Evolutionary conservation across 2,113 vertebrate species (phyloP).

Genomic region (Cephalopterus ornatus): DNA sequence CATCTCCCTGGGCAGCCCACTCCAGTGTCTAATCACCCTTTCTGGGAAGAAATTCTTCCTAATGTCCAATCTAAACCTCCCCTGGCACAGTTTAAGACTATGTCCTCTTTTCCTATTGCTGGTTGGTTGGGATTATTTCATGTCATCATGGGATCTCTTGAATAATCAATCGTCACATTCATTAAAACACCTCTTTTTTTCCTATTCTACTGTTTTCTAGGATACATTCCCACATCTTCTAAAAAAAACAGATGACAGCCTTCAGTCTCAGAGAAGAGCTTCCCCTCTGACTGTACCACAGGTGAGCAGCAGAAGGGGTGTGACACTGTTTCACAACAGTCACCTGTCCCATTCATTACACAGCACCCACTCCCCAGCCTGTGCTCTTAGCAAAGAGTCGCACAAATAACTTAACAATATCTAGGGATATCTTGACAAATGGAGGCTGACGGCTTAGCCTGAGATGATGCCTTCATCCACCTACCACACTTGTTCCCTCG

Average conservation of each 20-base stretch:
- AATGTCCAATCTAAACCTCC: neutral
- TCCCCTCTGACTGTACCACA: neutral
- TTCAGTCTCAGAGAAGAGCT: neutral
- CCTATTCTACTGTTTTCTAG: neutral
- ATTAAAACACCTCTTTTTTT: neutral
- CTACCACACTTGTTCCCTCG: neutral
- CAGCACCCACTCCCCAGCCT: neutral
- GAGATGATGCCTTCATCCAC: neutral
- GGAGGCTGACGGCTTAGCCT: neutral
- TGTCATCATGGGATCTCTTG: neutral
- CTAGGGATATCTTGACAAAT: neutral
- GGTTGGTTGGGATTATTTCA: neutral
- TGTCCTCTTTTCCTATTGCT: neutral
- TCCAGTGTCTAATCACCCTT: accelerated
- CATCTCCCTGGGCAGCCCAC: neutral
- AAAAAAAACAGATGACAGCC: neutral
- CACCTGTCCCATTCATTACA: neutral
- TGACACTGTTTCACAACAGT: neutral
- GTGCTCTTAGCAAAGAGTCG: neutral
- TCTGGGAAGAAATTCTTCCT: neutral
- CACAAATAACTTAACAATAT: neutral
- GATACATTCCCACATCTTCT: neutral
- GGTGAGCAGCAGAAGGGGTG: neutral
- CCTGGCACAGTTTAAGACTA: too few relatives aligned
- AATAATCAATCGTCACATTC: neutral